Base-by-base conservation (phyloP, 2,113 vertebrate species). In the Aegotheles bennettii region DNA sequence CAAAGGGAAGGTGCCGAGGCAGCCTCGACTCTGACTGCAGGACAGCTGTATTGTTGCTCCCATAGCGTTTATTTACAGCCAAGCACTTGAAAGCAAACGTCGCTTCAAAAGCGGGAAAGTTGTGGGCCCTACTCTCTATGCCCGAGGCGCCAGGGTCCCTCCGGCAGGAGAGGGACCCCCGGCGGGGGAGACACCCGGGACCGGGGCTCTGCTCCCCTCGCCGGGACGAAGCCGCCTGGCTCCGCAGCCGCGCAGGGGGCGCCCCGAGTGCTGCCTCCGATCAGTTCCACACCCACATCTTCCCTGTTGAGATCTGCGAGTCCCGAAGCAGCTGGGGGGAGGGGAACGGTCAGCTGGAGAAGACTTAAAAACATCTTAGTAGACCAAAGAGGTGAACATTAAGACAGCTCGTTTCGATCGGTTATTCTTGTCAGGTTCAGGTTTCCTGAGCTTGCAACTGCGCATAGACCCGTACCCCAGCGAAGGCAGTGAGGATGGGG, bases 1-100 rank as follows among this genome's bases (percentile, higher is more conserved):
- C 71, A 71, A 75, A 70, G 78, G 51, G 40, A 71, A 91, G 91
- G 93, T 75, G 82, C 91, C 65, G 85, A 82, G 83, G 85, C 95
- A 83, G 87, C 63, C 91, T 82, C 18, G 7, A 51, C 68, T 90
- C 85, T 64, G 88, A 29, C 93, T 73, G 83, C 88, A 60, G 95
- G 93, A 93, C 73, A 67, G 45, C 83, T 61, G 24, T 83, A 92
- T 71, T 90, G 77, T 76, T 31, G 16, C 75, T 91, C 77, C 74
- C n/a, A 7, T 0, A 10, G 84, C 40, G 9, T 54, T 78, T 96
- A 87, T 89, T 87, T 84, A 87, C 89, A 59, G 76, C 60, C 89
- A 59, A 83, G 89, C 71, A 16, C 85, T 74, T 8, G 38, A 87
- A n/a, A 89, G 61, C 26, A 40, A 81, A 70, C 56, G 47, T n/a